phyloP scores from a whole-genome alignment of 2,797 vertebrate genomes.

The Channa striata region DNA sequence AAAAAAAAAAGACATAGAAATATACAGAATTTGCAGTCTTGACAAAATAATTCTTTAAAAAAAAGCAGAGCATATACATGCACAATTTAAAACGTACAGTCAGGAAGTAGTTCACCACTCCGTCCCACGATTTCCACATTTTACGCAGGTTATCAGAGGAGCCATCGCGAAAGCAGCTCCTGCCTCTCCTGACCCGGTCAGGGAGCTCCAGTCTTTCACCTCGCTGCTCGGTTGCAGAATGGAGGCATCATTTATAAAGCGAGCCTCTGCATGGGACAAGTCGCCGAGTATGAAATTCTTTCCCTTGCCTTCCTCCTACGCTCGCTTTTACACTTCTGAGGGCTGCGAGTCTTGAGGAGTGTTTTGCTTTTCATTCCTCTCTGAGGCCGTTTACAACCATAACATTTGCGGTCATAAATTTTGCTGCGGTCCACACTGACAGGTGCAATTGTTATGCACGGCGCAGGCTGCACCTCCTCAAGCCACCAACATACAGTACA shows the following conservation, averaged over 20 bases:
- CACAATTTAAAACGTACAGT: slow-evolving; percentile 18
- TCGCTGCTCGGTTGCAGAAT: slow-evolving; percentile 39
- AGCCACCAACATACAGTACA: slow-evolving; percentile 82
- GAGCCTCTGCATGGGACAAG: slow-evolving; percentile 76
- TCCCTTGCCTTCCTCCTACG: slow-evolving; percentile 95
- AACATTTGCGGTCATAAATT: slow-evolving; percentile 96
- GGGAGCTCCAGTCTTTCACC: slow-evolving; percentile 27
- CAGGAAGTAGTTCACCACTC: slow-evolving; percentile 26
- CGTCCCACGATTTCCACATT: slow-evolving; percentile 27
- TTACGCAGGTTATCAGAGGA: slow-evolving; percentile 9
- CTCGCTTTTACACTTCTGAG: slow-evolving; percentile 91
- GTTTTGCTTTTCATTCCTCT: slow-evolving; percentile 93
- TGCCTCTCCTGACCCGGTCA: neutral
- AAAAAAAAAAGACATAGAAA: neutral
- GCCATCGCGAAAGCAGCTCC: neutral
- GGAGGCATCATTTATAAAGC: slow-evolving; percentile 80
- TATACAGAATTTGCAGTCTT: neutral
- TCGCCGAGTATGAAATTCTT: slow-evolving; percentile 91
- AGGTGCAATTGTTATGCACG: slow-evolving; percentile 99
- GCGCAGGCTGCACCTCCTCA: slow-evolving; percentile 82
- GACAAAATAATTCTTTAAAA: neutral
- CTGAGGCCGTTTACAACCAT: slow-evolving; percentile 91
- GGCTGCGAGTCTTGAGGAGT: slow-evolving; percentile 86
- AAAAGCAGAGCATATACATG: too few relatives aligned
- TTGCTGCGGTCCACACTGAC: slow-evolving; percentile 93